A percentile compares a stretch with the other conserved stretches of the same genome.
phyloP scores from a whole-genome alignment of 2,113 vertebrate genomes.

The Nestor notabilis region DNA sequence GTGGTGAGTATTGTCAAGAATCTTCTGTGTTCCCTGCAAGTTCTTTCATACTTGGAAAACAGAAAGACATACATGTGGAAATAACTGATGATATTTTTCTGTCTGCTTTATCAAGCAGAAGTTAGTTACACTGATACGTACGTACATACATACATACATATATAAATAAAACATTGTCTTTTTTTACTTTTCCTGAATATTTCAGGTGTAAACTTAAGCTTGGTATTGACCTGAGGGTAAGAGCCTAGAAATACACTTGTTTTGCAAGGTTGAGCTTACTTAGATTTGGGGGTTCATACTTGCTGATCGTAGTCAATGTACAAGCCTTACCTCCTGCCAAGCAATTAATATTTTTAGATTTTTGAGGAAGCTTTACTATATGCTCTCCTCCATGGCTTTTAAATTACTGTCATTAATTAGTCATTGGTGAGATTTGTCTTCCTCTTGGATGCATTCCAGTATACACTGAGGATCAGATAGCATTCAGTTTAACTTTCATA shows the following conservation, averaged over 20 bases:
- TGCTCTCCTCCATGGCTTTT: not conserved
- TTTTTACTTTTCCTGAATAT: not conserved
- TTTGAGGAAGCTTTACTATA: not conserved
- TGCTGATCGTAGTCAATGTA: not conserved
- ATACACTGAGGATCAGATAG: not conserved
- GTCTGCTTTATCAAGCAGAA: not conserved
- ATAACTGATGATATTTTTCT: not conserved
- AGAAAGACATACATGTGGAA: not conserved
- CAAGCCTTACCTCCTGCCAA: not conserved
- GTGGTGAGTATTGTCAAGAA: constrained; percentile 78
- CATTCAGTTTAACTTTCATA: not conserved
- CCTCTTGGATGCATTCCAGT: not conserved
- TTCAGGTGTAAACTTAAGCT: not conserved
- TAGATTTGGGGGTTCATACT: not conserved
- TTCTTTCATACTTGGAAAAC: not conserved
- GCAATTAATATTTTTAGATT: not conserved
- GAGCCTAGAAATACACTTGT: not conserved
- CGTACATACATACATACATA: not conserved
- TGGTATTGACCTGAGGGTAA: not conserved
- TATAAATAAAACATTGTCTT: not conserved
- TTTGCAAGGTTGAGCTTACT: not conserved
- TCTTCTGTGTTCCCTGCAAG: not conserved
- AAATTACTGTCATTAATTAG: not conserved
- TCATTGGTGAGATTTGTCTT: not conserved
- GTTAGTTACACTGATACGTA: not conserved